phyloP scores from a whole-genome alignment of 2,888 invertebrate genomes.

The Agrotis puta region DNA sequence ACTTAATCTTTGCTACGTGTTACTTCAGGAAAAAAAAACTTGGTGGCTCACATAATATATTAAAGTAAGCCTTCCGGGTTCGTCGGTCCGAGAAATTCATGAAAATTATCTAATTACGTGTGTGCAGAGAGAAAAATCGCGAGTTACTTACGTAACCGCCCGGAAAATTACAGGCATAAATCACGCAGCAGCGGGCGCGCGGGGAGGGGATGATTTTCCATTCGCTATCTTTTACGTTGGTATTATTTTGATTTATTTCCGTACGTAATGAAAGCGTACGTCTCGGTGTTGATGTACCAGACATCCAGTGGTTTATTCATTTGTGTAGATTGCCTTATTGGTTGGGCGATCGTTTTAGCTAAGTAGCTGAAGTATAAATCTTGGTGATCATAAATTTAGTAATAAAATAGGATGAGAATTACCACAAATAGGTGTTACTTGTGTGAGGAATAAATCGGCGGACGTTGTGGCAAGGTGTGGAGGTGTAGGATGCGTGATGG shows the following conservation, averaged over 20 bases:
- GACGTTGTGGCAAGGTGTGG: constrained; percentile 79
- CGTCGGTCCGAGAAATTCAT: constrained; percentile 77
- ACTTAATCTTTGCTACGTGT: constrained; percentile 49
- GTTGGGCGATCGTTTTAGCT: constrained; percentile 76
- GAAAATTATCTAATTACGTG: constrained; percentile 90
- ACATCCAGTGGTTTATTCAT: constrained; percentile 80
- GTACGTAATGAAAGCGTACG: constrained; percentile 89
- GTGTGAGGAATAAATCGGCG: constrained; percentile 79
- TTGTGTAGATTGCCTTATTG: constrained; percentile 76
- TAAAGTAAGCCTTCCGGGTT: constrained; percentile 64
- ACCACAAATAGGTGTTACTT: constrained; percentile 86
- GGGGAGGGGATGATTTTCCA: constrained; percentile 87
- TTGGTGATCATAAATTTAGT: constrained; percentile 77
- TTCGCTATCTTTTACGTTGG: constrained; percentile 89
- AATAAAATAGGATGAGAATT: constrained; percentile 79
- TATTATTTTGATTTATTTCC: constrained; percentile 90
- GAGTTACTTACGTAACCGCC: constrained; percentile 89
- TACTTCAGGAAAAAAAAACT: constrained; percentile 50
- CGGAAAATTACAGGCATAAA: constrained; percentile 90
- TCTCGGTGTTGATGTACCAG: constrained; percentile 84
- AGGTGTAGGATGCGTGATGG: constrained; percentile 70
- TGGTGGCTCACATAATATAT: constrained; percentile 66
- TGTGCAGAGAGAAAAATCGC: constrained; percentile 89
- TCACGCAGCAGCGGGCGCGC: constrained; percentile 79
- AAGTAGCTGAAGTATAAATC: constrained; percentile 75